Percentiles rank a stretch among this genome's conserved stretches.
phyloP scores from a whole-genome alignment of 2,797 vertebrate species.

The Mormyrops boulengeri region DNA sequence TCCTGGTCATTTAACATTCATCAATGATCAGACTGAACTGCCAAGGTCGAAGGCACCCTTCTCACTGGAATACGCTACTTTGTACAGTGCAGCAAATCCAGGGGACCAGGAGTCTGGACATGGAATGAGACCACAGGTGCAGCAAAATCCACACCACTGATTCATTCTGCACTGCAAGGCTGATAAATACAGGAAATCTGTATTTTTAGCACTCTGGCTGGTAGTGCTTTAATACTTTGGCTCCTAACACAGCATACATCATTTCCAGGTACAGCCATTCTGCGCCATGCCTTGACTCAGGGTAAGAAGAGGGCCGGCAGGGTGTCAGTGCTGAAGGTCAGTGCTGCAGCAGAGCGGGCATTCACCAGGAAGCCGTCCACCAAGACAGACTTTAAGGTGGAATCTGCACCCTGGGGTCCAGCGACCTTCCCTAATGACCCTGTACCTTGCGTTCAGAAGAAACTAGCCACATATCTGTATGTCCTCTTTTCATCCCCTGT shows the following conservation, averaged over 20 bases:
- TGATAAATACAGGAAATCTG: conserved; percentile 1
- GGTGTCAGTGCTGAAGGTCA: not conserved
- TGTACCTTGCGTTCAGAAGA: not conserved
- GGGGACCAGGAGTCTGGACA: not conserved
- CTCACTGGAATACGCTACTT: not conserved
- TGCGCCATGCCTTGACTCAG: not conserved
- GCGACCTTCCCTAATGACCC: conserved; percentile 20
- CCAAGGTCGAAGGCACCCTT: not conserved
- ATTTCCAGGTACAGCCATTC: conserved; percentile 1
- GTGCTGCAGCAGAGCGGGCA: not conserved
- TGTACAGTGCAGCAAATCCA: not conserved
- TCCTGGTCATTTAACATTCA: conserved; percentile 2
- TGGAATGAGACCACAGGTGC: not conserved
- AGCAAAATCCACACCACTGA: not conserved
- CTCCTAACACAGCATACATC: conserved; percentile 22
- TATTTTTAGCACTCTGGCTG: conserved; percentile 35
- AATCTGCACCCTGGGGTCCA: not conserved
- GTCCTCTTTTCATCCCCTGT: not conserved
- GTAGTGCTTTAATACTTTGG: conserved; percentile 24
- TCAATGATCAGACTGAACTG: not conserved
- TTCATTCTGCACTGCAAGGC: not conserved
- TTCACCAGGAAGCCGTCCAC: not conserved
- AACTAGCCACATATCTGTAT: not conserved
- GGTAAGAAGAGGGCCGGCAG: not conserved
- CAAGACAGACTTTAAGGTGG: not conserved